Base-by-base conservation (phyloP, 1,140 invertebrate species). In the Babylonia areolata region DNA sequence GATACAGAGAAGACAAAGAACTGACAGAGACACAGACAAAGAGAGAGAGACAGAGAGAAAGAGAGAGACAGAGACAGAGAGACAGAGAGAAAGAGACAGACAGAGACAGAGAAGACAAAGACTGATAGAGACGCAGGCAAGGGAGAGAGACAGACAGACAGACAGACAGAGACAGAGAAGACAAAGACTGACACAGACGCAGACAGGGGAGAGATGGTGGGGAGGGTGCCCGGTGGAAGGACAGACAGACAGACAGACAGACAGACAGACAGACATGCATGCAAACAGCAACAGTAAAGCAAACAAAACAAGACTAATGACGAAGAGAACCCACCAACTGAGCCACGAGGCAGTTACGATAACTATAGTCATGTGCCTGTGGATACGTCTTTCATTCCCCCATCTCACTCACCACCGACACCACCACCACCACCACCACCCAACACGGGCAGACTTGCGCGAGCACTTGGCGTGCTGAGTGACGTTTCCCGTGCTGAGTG, bases 81-180 rank as follows among this genome's bases (percentile, higher is more conserved):
- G 71, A 73, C 31, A 73, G 71, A 73, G 71, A 73, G 71, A 37
- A 31, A 73, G 71, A 37, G 71, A 73, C 31, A 73, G 71, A 73
- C 31, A 73, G 71, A 73, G 71, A 73, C 31, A 73, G 71, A 35
- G 71, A 73, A 31, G 33, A 20, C 3, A 31, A 73, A 6, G 23
- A 35, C 2, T n/a, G 31, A 73, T 17, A 73, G 71, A 73, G 71
- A 37, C 20, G 23, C 3, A 73, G 35, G 23, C 20, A 73, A 35
- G 71, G 35, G 71, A 73, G 71, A 37, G 71, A 73, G n/a, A 73
- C 6, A 73, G 71, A 35, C 20, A 73, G 71, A 35, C 20, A 37
- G 71, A 73, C 31, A 73, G 71, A 73, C 11, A 37, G 31, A 73
- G 6, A 80, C n/a, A 31, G 5, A 51, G 39, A 31, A 51, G 39